Evolutionary conservation across 2,113 vertebrate species (phyloP), one percentile per base, ranked within the genome.

Genomic region (Colinus virginianus): DNA sequence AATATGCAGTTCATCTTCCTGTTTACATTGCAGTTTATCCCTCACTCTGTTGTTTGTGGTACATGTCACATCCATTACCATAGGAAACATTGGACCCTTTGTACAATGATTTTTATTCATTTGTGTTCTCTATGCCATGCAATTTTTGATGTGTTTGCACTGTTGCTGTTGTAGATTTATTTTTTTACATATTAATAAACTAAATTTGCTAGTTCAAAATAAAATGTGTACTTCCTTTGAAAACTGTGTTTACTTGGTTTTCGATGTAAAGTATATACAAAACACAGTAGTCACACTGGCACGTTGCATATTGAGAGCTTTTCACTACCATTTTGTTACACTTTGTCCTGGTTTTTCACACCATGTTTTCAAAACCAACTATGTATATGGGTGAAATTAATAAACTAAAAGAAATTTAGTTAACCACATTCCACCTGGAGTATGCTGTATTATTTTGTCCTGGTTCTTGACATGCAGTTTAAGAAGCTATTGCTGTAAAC

Each of bases 141-240:
- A 70, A 93, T 76, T 95, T 70, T 62, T 83, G 76, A 89, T 95
- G 94, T 96, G 88, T 96, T 97, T 97, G 95, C 97, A 97, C 96
- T 97, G 87, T 97, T 97, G 91, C 86, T 96, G 43, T 61, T 95
- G 96, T 96, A 97, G 94, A 97, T 97, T 94, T 97, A 97, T 97
- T 97, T 98, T 98, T 97, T 97, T 97, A 96, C 82, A 21, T 96
- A 92, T 95, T 96, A 93, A 92, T 95, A 91, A 96, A 94, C 80
- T 93, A 94, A 96, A 87, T 95, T 93, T 93, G 15, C 58, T 43
- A 3, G 7, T 85, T 85, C 61, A 80, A 91, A 95, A 96, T 51
- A 80, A 94, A 92, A 72, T 48, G 30, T 92, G n/a, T 86, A 63
- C 42, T 84, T 87, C n/a, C 56, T 88, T 80, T 87, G 90, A 88